phyloP scores from a whole-genome alignment of 1,140 invertebrate species.

The Apocrypta bakeri region DNA sequence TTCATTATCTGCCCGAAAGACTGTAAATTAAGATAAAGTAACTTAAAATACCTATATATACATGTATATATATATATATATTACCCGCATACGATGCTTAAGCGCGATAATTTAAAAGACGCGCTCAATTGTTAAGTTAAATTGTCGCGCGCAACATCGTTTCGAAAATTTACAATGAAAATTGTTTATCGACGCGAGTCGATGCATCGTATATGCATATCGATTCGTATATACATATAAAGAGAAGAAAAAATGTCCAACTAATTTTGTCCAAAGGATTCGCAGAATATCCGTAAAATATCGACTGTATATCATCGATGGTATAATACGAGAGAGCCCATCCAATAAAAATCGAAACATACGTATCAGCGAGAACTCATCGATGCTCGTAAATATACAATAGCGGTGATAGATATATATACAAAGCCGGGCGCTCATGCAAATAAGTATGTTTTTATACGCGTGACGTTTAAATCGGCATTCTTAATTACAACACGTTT shows the following conservation, averaged over 20 bases:
- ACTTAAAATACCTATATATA: not conserved
- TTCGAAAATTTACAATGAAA: no score
- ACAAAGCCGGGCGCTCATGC: not conserved
- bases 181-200: no score
- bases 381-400: constrained; percentile 3
- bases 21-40: not conserved
- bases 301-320: no score
- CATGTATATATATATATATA: no score
- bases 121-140: no score
- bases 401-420: not conserved
- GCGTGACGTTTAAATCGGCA: constrained; percentile 12
- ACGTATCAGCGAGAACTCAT: constrained; percentile 5
- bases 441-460: constrained; percentile 15
- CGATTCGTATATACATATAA: no score
- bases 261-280: no score
- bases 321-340: not conserved
- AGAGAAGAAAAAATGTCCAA: no score
- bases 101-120: not conserved
- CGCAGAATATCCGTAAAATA: not conserved
- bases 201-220: no score
- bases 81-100: not conserved
- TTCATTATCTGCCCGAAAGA: not conserved
- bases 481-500: not conserved
- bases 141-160: no score
- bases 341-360: constrained; percentile 9